phyloP scores from a whole-genome alignment of 2,888 invertebrate species.

The Drosophila prostipennis region DNA sequence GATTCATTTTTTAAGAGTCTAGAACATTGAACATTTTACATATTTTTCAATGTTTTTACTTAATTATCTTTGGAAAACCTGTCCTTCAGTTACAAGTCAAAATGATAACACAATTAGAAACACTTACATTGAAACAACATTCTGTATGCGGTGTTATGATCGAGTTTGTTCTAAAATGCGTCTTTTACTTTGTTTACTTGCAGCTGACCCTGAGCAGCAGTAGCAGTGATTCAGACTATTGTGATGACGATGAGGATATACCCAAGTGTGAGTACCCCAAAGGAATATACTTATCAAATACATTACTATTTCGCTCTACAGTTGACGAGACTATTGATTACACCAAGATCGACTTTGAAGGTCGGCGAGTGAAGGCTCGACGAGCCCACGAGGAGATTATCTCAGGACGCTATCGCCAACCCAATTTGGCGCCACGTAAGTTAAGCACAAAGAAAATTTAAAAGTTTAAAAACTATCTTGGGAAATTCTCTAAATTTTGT shows the following conservation, averaged over 20 bases:
- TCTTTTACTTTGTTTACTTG: slow-evolving; percentile 18
- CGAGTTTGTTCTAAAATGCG: slow-evolving; percentile 18
- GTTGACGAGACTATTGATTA: slow-evolving; percentile 84
- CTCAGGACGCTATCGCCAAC: slow-evolving; percentile 83
- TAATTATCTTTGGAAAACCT: neutral
- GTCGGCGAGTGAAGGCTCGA: slow-evolving; percentile 83
- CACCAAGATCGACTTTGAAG: slow-evolving; percentile 84
- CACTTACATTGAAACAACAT: neutral
- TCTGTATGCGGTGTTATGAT: neutral
- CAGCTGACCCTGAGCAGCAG: slow-evolving; percentile 83
- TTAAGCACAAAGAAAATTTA: neutral
- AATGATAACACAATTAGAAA: neutral
- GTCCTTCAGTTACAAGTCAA: neutral
- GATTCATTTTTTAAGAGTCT: too few relatives aligned
- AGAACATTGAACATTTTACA: too few relatives aligned
- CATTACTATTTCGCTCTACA: slow-evolving; percentile 22
- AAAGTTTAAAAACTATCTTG: too few relatives aligned
- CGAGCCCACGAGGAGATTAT: slow-evolving; percentile 84
- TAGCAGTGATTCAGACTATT: slow-evolving; percentile 84
- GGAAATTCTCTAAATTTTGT: too few relatives aligned
- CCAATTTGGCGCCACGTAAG: slow-evolving; percentile 83
- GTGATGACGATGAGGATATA: slow-evolving; percentile 82
- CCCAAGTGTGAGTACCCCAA: slow-evolving; percentile 77
- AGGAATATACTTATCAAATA: neutral
- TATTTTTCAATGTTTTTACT: too few relatives aligned